Percentiles rank a stretch among this genome's conserved stretches.
Conservation (phyloP, 1,140 invertebrate species). For the Prorops nasuta region DNA sequence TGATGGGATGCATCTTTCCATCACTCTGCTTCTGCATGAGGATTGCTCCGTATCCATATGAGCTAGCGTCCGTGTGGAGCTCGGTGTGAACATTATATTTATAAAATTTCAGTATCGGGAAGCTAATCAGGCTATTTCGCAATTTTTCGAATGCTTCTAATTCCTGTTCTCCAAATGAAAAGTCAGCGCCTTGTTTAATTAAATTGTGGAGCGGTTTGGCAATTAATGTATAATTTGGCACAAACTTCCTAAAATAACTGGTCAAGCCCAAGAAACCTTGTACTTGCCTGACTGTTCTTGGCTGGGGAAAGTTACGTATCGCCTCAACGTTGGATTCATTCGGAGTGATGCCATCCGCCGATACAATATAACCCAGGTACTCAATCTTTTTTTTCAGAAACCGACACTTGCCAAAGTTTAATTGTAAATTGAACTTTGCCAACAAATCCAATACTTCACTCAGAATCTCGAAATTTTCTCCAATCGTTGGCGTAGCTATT, state of each 20-base stretch:
- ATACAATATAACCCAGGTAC: not conserved
- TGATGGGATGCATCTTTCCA: not conserved
- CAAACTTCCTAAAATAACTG: not conserved
- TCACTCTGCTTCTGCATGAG: constrained; percentile 4
- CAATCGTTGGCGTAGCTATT: not conserved
- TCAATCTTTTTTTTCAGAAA: not conserved
- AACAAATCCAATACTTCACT: not conserved
- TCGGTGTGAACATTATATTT: too few relatives aligned
- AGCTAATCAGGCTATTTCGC: too few relatives aligned
- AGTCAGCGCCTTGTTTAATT: too few relatives aligned
- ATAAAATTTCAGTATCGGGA: too few relatives aligned
- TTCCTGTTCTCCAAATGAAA: too few relatives aligned
- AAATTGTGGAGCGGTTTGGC: not conserved
- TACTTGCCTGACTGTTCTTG: not conserved
- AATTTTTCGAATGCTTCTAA: too few relatives aligned
- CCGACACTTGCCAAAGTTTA: not conserved
- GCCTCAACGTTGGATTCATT: not conserved
- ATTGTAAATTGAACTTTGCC: not conserved
- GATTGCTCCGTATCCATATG: constrained; percentile 19
- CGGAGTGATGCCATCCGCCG: not conserved
- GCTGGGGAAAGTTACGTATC: not conserved
- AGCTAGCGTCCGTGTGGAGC: constrained; percentile 27
- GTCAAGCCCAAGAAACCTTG: not conserved
- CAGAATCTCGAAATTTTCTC: not conserved
- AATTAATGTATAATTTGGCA: not conserved